A percentile compares a stretch with the other conserved stretches of the same genome.
Evolutionary conservation across 2,888 invertebrate genomes (phyloP).

Genomic region (Drosophila siamana): DNA sequence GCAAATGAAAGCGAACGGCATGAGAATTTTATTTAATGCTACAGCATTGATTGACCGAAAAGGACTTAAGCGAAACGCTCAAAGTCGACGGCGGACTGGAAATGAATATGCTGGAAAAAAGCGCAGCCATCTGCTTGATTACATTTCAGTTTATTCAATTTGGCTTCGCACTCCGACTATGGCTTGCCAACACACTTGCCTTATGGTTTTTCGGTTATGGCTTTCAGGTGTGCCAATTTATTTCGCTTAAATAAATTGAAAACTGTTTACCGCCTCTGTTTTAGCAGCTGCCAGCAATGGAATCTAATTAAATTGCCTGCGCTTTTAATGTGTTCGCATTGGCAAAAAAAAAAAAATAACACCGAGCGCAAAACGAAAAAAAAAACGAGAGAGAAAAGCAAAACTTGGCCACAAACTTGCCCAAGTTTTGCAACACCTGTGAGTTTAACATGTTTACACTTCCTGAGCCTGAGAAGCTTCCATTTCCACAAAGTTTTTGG

Average conservation of each 20-base stretch:
- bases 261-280: constrained; percentile 62
- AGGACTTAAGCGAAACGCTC: constrained; percentile 29
- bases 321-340: constrained; percentile 52
- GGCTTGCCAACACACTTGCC: not conserved
- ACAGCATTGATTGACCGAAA: constrained; percentile 52
- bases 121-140: constrained; percentile 73
- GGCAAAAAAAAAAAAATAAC: constrained; percentile 13
- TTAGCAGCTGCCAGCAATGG: constrained; percentile 43
- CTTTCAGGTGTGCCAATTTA: constrained; percentile 41
- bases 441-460: constrained; percentile 59
- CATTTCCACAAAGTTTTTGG: constrained; percentile 54
- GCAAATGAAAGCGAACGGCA: constrained; percentile 1
- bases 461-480: constrained; percentile 25
- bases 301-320: constrained; percentile 67
- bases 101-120: constrained; percentile 32
- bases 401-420: constrained; percentile 39
- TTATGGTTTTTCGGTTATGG: constrained; percentile 29
- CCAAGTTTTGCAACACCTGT: constrained; percentile 60
- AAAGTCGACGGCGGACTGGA: constrained; percentile 2
- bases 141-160: constrained; percentile 57
- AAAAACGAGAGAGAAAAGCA: not conserved
- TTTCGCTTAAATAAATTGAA: constrained; percentile 74
- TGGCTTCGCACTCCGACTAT: constrained; percentile 21
- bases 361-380: not conserved
- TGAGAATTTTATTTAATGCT: constrained; percentile 50